phyloP scores from a whole-genome alignment of 2,888 invertebrate species.

The Thecocarcelia acutangulata region DNA sequence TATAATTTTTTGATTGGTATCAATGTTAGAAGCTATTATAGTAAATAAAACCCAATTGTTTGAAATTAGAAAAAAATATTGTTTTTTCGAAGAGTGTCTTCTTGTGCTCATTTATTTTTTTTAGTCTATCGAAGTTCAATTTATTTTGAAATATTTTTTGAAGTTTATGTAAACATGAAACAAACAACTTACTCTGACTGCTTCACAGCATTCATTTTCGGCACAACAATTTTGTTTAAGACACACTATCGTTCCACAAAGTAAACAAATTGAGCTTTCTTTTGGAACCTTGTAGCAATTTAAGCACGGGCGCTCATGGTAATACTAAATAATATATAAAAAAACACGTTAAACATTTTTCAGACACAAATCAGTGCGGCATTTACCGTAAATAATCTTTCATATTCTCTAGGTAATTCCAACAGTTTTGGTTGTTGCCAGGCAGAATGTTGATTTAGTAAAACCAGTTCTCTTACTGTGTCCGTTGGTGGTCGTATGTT shows the following conservation, averaged over 20 bases:
- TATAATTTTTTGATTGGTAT: too few relatives aligned
- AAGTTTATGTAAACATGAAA: too few relatives aligned
- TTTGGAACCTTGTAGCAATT: constrained; percentile 94
- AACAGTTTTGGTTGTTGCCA: constrained; percentile 93
- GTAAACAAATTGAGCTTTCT: constrained; percentile 94
- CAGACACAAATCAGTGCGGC: constrained; percentile 55
- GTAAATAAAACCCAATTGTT: too few relatives aligned
- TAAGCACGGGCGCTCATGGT: constrained; percentile 93
- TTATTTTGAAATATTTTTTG: too few relatives aligned
- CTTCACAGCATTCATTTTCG: constrained; percentile 91
- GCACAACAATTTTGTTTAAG: constrained; percentile 94
- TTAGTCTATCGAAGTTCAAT: too few relatives aligned
- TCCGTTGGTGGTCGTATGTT: constrained; percentile 81
- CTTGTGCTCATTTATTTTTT: too few relatives aligned
- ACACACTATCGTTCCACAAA: constrained; percentile 96
- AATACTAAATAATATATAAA: constrained; percentile 84
- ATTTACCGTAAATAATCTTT: constrained; percentile 91
- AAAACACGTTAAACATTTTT: constrained; percentile 8
- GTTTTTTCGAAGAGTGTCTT: too few relatives aligned
- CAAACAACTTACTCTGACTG: constrained; percentile 87
- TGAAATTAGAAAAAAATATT: too few relatives aligned
- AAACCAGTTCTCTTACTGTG: constrained; percentile 84
- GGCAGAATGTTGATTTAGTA: constrained; percentile 87
- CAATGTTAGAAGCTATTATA: too few relatives aligned
- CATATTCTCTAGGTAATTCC: constrained; percentile 93